Evolutionary conservation across 2,113 vertebrate genomes (phyloP), one percentile per base, ranked within the genome.

Genomic region (Aspiorhynchus laticeps): DNA sequence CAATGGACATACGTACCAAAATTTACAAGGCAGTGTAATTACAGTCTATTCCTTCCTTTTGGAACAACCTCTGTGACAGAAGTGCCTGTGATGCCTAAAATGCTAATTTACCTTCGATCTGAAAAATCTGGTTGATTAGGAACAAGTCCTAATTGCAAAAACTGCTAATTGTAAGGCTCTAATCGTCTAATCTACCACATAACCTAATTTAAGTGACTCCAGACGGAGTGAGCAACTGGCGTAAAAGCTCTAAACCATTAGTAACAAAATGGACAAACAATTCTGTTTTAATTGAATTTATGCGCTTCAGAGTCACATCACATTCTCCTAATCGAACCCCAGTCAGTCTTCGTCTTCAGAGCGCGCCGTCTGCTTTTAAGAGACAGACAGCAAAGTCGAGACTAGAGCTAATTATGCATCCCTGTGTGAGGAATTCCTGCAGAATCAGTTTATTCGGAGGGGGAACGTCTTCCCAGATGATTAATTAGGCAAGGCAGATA

Each of bases 341-440:
- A 71, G 80, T 19, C 43, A 48, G 76, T 53, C 43, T 80, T 61
- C 26, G 65, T 56, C 69, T 56, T 59, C 48, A 84, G 67, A 84
- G 69, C 15, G n/a, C 28, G 15, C 21, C 1, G 43, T 69, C 26
- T 83, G 26, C 80, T 71, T 71, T 36, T 51, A 83, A 51, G 63
- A 69, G 28, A 69, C 80, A 51, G 69, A 84, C 82, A 84, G 69
- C 26, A 51, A 69, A 83, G 65, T 43, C 46, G 21, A 87, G 41
- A 78, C 81, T 41, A 41, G 59, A 77, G 31, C 59, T 41, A 87
- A 87, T 87, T 87, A 78, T 77, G 33, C 73, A 77, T 53, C 74
- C n/a, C 46, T 69, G 21, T 38, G 33, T 28, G 17, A 77, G 59
- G 61, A 83, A 83, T 87, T 78, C 86, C 80, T 53, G 61, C 63